A percentile compares a stretch with the other conserved stretches of the same genome.
These are phyloP conservation scores for Drymodes brunneopygia DNA, from an alignment of 2,113 vertebrate species.

Conservation along the genomic window DNA sequence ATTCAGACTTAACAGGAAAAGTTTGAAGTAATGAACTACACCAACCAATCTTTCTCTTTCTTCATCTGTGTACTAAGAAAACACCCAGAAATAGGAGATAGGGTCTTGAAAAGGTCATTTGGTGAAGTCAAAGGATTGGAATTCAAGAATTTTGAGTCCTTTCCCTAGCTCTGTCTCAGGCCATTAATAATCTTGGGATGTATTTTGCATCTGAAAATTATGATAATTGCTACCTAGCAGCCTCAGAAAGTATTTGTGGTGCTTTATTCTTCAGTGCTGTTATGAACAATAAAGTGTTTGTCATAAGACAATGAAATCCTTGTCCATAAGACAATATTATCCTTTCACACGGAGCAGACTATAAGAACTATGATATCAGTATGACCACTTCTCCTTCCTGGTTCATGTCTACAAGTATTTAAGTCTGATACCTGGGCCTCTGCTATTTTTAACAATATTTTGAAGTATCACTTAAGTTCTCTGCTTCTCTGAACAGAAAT, in stretches of 20 bases:
- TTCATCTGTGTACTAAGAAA: background rate
- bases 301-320: background rate
- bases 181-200: background rate
- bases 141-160: background rate
- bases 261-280: background rate
- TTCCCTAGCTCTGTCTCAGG: background rate
- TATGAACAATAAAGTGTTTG: background rate
- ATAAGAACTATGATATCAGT: background rate
- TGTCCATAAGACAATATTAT: background rate
- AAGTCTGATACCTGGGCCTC: background rate
- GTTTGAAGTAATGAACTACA: background rate
- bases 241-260: background rate
- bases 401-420: background rate
- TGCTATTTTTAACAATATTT: background rate
- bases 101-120: background rate
- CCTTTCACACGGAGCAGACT: background rate
- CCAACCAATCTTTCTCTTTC: background rate
- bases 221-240: background rate
- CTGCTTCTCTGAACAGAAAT: background rate
- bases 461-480: background rate
- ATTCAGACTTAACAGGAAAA: background rate
- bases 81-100: background rate
- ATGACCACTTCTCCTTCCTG: background rate
- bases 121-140: background rate
- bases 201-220: background rate